Evolutionary conservation across 2,888 invertebrate species (phyloP).

Genomic region (Drosophila multiciliata): DNA sequence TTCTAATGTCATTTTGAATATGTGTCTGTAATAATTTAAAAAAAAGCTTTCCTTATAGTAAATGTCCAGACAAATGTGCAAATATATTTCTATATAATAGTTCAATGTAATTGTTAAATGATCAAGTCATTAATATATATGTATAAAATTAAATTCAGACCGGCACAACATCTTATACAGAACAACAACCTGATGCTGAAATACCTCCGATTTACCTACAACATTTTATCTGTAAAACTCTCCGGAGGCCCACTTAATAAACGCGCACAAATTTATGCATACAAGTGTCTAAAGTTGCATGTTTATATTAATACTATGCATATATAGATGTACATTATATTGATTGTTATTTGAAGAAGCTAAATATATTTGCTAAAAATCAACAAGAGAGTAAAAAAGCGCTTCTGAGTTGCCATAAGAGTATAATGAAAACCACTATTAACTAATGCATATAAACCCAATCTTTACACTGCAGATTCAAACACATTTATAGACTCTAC

Average conservation of each 20-base stretch:
- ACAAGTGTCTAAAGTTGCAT: constrained; percentile 9
- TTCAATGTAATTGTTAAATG: constrained; percentile 31
- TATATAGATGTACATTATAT: constrained; percentile 28
- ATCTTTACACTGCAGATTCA: constrained; percentile 26
- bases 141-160: constrained; percentile 26
- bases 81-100: constrained; percentile 22
- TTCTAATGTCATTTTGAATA: constrained; percentile 33
- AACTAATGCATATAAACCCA: constrained; percentile 13
- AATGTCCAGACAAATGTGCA: constrained; percentile 16
- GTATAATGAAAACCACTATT: neutral
- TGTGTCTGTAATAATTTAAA: constrained; percentile 27
- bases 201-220: constrained; percentile 66
- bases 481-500: constrained; percentile 32
- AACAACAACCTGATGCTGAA: constrained; percentile 61
- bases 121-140: constrained; percentile 21
- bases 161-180: constrained; percentile 26
- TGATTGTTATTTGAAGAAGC: constrained; percentile 28
- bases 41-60: constrained; percentile 7
- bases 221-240: constrained; percentile 27
- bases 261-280: constrained; percentile 3
- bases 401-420: constrained; percentile 8
- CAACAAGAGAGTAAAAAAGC: neutral
- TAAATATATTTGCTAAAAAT: neutral
- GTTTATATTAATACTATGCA: constrained; percentile 8
- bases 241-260: constrained; percentile 6